A percentile compares a stretch with the other conserved stretches of the same genome.
phyloP scores from a whole-genome alignment of 2,113 vertebrate species.

The Python bivittatus region DNA sequence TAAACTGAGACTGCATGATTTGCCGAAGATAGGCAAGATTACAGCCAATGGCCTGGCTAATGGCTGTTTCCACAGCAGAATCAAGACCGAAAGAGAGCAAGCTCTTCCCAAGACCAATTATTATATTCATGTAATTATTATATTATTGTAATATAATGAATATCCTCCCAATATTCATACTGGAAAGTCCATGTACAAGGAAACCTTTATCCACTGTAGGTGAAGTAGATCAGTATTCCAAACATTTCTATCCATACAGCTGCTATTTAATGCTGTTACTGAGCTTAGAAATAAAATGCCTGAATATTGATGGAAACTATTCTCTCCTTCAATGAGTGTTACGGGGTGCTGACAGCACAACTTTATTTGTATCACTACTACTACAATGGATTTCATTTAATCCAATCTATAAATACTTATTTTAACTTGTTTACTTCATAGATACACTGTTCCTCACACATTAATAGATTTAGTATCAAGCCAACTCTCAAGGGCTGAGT shows the following conservation, averaged over 20 bases:
- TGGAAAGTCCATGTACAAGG: too few relatives aligned
- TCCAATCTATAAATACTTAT: background rate
- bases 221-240: background rate
- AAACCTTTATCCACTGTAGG: background rate
- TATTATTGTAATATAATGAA: too few relatives aligned
- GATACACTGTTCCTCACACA: too few relatives aligned
- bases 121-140: too few relatives aligned
- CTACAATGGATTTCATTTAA: background rate
- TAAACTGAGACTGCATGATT: too few relatives aligned
- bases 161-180: too few relatives aligned
- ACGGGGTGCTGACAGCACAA: background rate
- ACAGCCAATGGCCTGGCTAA: background rate
- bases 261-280: background rate
- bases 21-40: background rate
- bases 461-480: too few relatives aligned
- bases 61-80: background rate
- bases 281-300: background rate
- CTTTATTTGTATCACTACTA: background rate
- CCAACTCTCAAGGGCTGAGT: background rate
- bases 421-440: background rate
- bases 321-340: background rate
- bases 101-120: background rate
- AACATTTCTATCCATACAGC: background rate
- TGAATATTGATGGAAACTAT: background rate
- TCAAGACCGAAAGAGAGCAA: background rate